Percentiles rank a stretch among this genome's conserved stretches.
Conservation (phyloP, 2,888 invertebrate species). For the Oscheius sp. region DNA sequence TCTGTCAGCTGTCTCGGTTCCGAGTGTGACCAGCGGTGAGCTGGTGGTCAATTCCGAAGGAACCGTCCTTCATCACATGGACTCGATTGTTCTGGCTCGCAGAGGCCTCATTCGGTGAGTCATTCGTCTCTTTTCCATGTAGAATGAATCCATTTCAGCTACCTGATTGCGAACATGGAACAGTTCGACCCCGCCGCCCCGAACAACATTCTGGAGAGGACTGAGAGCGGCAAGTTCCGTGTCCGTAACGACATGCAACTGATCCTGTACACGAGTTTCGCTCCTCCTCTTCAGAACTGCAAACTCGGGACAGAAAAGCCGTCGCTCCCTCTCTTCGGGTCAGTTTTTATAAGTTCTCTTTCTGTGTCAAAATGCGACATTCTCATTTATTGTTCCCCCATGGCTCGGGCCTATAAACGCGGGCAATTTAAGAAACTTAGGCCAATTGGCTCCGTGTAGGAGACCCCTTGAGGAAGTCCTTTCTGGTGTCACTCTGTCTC, state of each 20-base stretch:
- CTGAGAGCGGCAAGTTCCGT: constrained; percentile 34
- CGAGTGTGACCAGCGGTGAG: not conserved
- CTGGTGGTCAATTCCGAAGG: constrained; percentile 38
- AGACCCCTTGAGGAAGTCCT: not conserved
- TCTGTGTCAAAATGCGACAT: too few species aligned
- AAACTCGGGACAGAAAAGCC: constrained; percentile 27
- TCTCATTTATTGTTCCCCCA: too few species aligned
- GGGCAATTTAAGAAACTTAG: constrained; percentile 19
- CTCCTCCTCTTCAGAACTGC: constrained; percentile 35
- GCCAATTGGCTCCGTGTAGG: constrained; percentile 10
- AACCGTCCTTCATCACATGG: constrained; percentile 41
- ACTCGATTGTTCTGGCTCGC: constrained; percentile 51
- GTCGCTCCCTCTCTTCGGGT: not conserved
- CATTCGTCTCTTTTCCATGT: too few species aligned
- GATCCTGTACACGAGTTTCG: constrained; percentile 41
- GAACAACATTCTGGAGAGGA: constrained; percentile 39
- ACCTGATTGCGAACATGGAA: constrained; percentile 36
- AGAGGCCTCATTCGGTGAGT: constrained; percentile 39
- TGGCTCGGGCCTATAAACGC: too few species aligned
- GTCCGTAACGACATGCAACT: constrained; percentile 41
- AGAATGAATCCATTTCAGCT: constrained; percentile 23
- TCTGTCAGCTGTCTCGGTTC: constrained; percentile 3
- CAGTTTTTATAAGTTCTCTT: too few species aligned
- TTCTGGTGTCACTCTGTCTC: constrained; percentile 11
- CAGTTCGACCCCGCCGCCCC: not conserved